phyloP scores from a whole-genome alignment of 1,140 invertebrate species.

The Dendrolimus kikuchii region DNA sequence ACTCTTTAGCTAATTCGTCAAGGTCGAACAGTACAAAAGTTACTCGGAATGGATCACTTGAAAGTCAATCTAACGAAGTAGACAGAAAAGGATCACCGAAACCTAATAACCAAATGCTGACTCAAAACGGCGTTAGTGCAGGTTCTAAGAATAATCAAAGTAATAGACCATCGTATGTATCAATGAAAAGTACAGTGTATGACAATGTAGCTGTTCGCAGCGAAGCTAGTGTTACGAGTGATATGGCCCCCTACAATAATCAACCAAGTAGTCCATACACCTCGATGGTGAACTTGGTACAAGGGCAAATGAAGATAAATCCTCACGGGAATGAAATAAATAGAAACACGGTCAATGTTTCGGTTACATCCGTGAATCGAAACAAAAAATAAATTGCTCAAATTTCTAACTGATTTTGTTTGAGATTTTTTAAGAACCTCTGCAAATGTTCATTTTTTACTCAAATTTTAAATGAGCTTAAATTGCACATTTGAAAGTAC shows the following conservation, averaged over 20 bases:
- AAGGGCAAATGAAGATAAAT: conserved; percentile 69
- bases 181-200: conserved; percentile 74
- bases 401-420: conserved; percentile 2
- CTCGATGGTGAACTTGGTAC: conserved; percentile 66
- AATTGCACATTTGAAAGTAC: too few relatives aligned
- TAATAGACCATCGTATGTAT: conserved; percentile 35
- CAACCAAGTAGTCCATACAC: conserved; percentile 50
- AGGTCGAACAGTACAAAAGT: conserved; percentile 53
- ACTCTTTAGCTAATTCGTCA: conserved; percentile 50
- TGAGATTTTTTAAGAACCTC: too few relatives aligned
- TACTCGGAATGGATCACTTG: conserved; percentile 41
- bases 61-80: conserved; percentile 32
- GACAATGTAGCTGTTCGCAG: conserved; percentile 47
- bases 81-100: conserved; percentile 13
- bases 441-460: too few relatives aligned
- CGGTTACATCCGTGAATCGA: conserved; percentile 41
- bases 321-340: conserved; percentile 54
- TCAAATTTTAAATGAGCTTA: too few relatives aligned
- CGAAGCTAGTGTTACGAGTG: conserved; percentile 27
- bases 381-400: conserved; percentile 45
- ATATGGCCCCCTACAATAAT: conserved; percentile 27
- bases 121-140: conserved; percentile 45
- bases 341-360: conserved; percentile 54
- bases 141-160: conserved; percentile 16
- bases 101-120: conserved; percentile 31